Base-by-base conservation (phyloP, 1,140 invertebrate species). In the Protaetia brevitarsis region DNA sequence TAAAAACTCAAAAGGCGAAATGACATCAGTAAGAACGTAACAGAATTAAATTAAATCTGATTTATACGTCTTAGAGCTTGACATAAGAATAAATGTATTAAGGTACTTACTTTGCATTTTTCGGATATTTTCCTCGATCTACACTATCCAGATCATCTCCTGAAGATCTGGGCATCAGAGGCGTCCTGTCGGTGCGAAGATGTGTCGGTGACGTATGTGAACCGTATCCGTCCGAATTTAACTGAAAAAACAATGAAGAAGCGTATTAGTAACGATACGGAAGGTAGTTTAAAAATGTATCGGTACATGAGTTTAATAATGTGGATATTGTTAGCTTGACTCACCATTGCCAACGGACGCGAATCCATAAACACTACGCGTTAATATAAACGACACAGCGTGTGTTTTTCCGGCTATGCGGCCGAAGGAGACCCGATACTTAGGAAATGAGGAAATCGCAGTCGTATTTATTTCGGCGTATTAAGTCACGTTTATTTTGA, bases 41-140 rank as follows among this genome's bases (percentile, higher is more conserved):
- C n/a, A n/a, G n/a, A n/a, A n/a, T n/a, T n/a, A n/a, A n/a, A n/a
- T n/a, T n/a, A n/a, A n/a, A n/a, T n/a, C n/a, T n/a, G n/a, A n/a
- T n/a, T n/a, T n/a, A n/a, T n/a, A n/a, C n/a, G n/a, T n/a, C n/a
- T n/a, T n/a, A n/a, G n/a, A n/a, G n/a, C n/a, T n/a, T n/a, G n/a
- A n/a, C n/a, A n/a, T n/a, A n/a, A n/a, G n/a, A n/a, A n/a, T n/a
- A n/a, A n/a, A n/a, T n/a, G n/a, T n/a, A n/a, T n/a, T n/a, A n/a
- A n/a, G n/a, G n/a, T n/a, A 89, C 91, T 92, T 82, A 94, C 92
- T 94, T 94, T 78, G 92, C 92, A 86, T 94, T 94, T 82, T 94
- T 94, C 75, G 92, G 89, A 79, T 83, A 74, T 64, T 74, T 78
- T 72, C 76, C 72, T 74, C 66, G 82, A 72, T 81, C 81, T 69